Evolutionary conservation across 2,113 vertebrate species (phyloP).

Genomic region (Lagopus muta): DNA sequence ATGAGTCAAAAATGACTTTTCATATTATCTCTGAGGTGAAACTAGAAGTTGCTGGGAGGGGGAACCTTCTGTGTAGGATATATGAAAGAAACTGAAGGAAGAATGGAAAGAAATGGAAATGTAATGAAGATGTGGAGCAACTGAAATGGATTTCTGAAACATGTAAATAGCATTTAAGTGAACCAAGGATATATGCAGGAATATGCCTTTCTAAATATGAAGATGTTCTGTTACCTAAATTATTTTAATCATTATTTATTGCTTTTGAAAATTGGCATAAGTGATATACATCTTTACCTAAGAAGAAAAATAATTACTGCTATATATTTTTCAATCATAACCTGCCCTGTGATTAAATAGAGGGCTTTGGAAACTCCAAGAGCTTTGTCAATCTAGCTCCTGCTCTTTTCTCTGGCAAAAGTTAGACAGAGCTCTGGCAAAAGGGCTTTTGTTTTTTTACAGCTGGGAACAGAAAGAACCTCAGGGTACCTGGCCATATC

Average conservation of each 20-base stretch:
- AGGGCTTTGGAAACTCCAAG: not conserved
- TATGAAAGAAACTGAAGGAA: not conserved
- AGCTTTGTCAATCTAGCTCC: not conserved
- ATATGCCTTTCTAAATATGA: not conserved
- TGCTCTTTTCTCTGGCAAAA: not conserved
- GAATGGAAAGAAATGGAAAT: not conserved
- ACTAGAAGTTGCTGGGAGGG: not conserved
- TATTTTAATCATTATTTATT: not conserved
- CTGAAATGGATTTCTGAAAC: not conserved
- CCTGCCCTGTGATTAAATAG: not conserved
- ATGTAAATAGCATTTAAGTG: not conserved
- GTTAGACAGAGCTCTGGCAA: conserved; percentile 2
- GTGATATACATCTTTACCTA: not conserved
- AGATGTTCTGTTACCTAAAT: not conserved
- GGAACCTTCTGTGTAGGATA: not conserved
- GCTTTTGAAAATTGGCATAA: not conserved
- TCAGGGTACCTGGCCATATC: conserved; percentile 3
- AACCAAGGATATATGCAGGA: not conserved
- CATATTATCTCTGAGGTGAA: not conserved
- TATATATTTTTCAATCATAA: not conserved
- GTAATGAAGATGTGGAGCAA: not conserved
- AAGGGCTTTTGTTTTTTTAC: not conserved
- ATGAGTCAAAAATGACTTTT: not conserved
- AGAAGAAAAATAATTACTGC: not conserved
- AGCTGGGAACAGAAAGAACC: conserved; percentile 4